Evolutionary conservation across 2,888 invertebrate genomes (phyloP).

Genomic region (Gymnoscelis rufifasciata): DNA sequence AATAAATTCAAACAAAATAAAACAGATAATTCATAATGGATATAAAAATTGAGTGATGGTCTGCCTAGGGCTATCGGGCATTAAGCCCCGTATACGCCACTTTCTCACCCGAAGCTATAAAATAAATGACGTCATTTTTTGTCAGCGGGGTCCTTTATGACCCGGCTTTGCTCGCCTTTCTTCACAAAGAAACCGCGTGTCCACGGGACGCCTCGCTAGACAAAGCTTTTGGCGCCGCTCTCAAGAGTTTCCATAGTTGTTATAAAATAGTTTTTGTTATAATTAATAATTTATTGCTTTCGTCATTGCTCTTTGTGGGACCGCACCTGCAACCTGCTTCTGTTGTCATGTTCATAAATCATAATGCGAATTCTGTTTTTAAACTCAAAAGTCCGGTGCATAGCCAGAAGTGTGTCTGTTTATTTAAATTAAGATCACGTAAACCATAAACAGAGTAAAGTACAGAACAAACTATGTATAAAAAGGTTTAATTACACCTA

Average conservation of each 20-base stretch:
- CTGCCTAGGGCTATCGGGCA: conserved; percentile 68
- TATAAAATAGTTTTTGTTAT: conserved; percentile 68
- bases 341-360: conserved; percentile 59
- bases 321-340: conserved; percentile 74
- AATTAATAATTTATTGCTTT: conserved; percentile 77
- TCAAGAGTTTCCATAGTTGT: conserved; percentile 44
- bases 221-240: conserved; percentile 75
- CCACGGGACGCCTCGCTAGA: conserved; percentile 67
- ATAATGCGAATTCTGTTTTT: conserved; percentile 32
- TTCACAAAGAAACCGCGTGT: conserved; percentile 34
- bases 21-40: conserved; percentile 29
- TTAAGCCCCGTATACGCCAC: conserved; percentile 72
- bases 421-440: too few relatives aligned
- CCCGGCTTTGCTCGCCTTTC: conserved; percentile 52
- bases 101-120: conserved; percentile 76
- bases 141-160: conserved; percentile 61
- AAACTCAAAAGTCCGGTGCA: too few relatives aligned
- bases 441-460: too few relatives aligned
- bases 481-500: too few relatives aligned
- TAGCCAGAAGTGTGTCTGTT: too few relatives aligned
- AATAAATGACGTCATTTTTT: conserved; percentile 80
- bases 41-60: conserved; percentile 46
- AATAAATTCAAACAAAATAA: conserved; percentile 24
- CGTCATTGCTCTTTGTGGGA: conserved; percentile 55
- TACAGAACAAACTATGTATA: too few relatives aligned